Base-by-base conservation (phyloP, 2,113 vertebrate species). In the Nymphicus hollandicus region DNA sequence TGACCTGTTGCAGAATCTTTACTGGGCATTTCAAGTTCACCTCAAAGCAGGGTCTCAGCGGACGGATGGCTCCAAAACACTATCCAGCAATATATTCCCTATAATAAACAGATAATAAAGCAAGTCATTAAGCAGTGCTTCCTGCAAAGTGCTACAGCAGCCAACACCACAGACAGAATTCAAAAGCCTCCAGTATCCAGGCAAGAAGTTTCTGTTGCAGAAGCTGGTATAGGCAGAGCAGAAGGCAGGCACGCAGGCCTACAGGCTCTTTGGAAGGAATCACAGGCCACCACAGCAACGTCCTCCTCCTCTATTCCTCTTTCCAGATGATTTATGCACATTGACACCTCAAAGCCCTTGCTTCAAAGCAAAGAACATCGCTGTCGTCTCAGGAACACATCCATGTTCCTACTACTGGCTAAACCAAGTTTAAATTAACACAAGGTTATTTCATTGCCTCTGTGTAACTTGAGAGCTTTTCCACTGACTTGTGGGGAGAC, bases 41-140 rank as follows among this genome's bases (percentile, higher is more conserved):
- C 73, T 27, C 84, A 85, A 27, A 35, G 79, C 86, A 31, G 73
- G 80, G 18, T 16, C 77, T 78, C 69, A 53, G 66, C 3, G 15
- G 69, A 84, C 1, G 25, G 91, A 93, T 1, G 82, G 84, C 76
- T 94, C 72, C 92, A 27, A 64, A 50, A 47, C 90, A 41, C 56
- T 50, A 33, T 73, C 55, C 89, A 94, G 93, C 85, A 43, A 23
- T 0, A 19, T 7, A 50, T 28, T 31, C 72, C 94, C 97, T 97
- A 55, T 37, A 90, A 72, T 4, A 92, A 69, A 95, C 64, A 89
- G 13, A 41, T 41, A 41, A 41, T 64, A 94, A 73, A 91, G 86
- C 56, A 86, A 86, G 50, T 12, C 0, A 7, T 47, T 64, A 58
- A 66, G 50, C 53, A 64, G 25, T 10, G 14, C 66, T 20, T 11